Conservation (phyloP, 2,797 vertebrate genomes). For the Macropus fuliginosus region DNA sequence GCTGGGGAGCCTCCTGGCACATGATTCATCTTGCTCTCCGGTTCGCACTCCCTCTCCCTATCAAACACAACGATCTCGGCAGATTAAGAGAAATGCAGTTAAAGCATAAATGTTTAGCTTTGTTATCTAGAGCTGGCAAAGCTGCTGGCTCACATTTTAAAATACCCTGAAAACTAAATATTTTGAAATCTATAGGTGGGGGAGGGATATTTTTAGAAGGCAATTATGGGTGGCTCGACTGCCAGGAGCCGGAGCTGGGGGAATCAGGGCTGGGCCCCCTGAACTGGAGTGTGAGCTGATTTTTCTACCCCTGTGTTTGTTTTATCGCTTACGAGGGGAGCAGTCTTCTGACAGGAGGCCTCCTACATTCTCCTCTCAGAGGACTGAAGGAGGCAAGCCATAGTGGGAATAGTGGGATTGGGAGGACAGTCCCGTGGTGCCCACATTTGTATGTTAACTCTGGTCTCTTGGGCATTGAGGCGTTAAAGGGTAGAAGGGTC, state of each 20-base stretch:
- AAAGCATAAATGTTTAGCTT: constrained; percentile 86
- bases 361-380: fast-evolving
- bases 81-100: constrained; percentile 83
- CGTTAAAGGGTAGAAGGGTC: neutral
- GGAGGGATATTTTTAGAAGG: constrained; percentile 82
- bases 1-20: constrained; percentile 59
- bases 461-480: neutral
- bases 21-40: constrained; percentile 68
- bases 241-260: constrained; percentile 41
- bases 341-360: neutral
- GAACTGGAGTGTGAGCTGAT: constrained; percentile 3
- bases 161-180: constrained; percentile 81
- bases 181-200: constrained; percentile 80
- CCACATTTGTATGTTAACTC: neutral
- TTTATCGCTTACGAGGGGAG: neutral
- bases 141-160: constrained; percentile 83
- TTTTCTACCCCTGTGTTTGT: constrained; percentile 35
- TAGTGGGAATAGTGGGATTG: neutral
- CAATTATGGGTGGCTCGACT: constrained; percentile 79
- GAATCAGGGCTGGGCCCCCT: constrained; percentile 41
- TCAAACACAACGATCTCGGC: constrained; percentile 73
- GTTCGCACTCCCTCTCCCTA: constrained; percentile 62
- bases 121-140: constrained; percentile 83
- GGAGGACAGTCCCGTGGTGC: neutral
- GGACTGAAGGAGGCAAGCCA: neutral